Evolutionary conservation across 2,888 invertebrate species (phyloP).

Genomic region (Lasioglossum vierecki): DNA sequence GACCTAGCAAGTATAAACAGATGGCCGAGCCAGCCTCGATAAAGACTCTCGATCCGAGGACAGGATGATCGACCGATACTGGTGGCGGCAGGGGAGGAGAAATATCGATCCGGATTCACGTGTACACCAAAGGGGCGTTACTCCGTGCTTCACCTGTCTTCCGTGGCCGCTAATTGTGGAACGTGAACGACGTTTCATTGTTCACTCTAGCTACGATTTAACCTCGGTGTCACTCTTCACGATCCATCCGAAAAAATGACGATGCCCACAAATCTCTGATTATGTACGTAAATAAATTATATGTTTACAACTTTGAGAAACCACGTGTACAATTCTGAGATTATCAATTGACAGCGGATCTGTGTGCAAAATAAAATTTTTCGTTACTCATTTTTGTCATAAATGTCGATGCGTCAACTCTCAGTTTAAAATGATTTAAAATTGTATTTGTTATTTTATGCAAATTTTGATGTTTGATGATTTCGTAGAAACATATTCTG

Average conservation of each 20-base stretch:
- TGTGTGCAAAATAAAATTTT: no score
- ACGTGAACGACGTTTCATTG: conserved; percentile 71
- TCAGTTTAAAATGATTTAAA: no score
- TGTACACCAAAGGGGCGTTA: conserved; percentile 80
- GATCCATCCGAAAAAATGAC: neutral
- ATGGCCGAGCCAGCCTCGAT: conserved; percentile 22
- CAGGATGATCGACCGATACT: conserved; percentile 74
- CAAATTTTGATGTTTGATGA: no score
- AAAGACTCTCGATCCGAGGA: conserved; percentile 53
- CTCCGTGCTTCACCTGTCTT: conserved; percentile 79
- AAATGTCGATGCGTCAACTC: no score
- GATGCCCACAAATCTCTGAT: neutral
- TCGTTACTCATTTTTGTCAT: no score
- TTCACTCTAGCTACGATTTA: conserved; percentile 35
- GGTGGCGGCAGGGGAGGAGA: conserved; percentile 58
- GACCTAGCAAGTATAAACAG: neutral
- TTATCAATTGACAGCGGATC: no score
- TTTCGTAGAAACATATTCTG: neutral
- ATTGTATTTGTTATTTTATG: no score
- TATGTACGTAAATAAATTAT: no score
- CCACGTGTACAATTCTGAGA: no score
- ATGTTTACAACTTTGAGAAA: no score
- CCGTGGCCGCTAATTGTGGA: conserved; percentile 76
- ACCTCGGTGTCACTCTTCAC: neutral
- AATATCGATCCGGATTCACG: conserved; percentile 72